Percentiles rank a stretch among this genome's conserved stretches.
phyloP scores from a whole-genome alignment of 2,113 vertebrate species.

The Sebastes fasciatus region DNA sequence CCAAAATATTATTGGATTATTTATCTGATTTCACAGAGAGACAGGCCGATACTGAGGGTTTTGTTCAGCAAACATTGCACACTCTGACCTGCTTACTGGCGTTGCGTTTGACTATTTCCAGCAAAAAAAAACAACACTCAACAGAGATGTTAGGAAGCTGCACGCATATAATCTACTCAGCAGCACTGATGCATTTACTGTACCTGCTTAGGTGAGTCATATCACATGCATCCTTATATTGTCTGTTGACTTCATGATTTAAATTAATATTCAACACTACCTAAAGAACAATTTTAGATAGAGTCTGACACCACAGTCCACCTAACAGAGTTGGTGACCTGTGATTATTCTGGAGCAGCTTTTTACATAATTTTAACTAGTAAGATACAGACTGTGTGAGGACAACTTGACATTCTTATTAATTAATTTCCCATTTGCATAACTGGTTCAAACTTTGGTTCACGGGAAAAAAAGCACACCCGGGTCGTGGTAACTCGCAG shows the following conservation, averaged over 20 bases:
- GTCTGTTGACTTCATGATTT: neutral
- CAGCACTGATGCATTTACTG: neutral
- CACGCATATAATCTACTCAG: neutral
- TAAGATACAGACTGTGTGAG: conserved; percentile 9
- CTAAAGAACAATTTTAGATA: conserved; percentile 17
- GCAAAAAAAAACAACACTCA: neutral
- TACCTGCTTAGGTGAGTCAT: neutral
- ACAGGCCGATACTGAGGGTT: conserved; percentile 20
- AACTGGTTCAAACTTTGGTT: conserved; percentile 1
- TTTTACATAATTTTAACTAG: conserved; percentile 39
- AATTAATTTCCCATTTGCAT: conserved; percentile 38
- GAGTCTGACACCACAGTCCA: conserved; percentile 28
- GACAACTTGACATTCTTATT: conserved; percentile 25
- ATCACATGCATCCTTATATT: neutral
- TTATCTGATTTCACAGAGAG: conserved; percentile 59
- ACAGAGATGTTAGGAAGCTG: conserved; percentile 11
- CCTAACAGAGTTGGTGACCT: conserved; percentile 24
- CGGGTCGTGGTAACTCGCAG: no score
- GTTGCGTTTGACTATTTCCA: conserved; percentile 18
- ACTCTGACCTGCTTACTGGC: conserved; percentile 49
- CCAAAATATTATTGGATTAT: conserved; percentile 67
- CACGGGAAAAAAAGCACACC: no score
- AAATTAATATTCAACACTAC: conserved; percentile 16
- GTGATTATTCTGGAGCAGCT: conserved; percentile 29
- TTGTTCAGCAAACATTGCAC: conserved; percentile 27